Evolutionary conservation across 2,113 vertebrate genomes (phyloP), one percentile per base, ranked within the genome.

Genomic region (Rhabdornis inornatus): DNA sequence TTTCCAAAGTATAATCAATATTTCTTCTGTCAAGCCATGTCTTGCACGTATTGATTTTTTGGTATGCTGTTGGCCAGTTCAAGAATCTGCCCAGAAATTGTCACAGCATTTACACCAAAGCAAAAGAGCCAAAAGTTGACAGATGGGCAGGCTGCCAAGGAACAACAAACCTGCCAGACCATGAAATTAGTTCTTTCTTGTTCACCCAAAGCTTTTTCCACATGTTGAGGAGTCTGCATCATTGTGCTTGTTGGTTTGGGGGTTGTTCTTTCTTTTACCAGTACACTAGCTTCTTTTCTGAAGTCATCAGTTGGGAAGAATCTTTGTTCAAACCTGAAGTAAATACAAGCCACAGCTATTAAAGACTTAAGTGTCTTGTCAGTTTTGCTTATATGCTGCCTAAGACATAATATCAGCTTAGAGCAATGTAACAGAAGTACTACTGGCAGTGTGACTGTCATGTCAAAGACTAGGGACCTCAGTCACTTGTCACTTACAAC

Each of bases 171-270:
- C 69, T 94, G 93, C 95, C 55, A 47, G 59, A 97, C 94, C 96
- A 91, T 97, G 94, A 98, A 98, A 97, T 97, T 90, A 95, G 97
- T 96, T 90, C 94, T 59, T 96, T 90, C 96, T 97, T 94, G 57
- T 37, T 91, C 65, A 85, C 50, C 70, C 78, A 72, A 30, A 78
- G 25, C n/a, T 88, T 77, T 83, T 87, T 85, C 74, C 72, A 89
- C 50, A 88, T 3, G 4, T 60, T 89, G 76, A 95, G 49, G 85
- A 93, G 15, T 47, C 76, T 74, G 68, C 65, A 71, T 64, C 56
- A 47, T 45, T 35, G 28, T 44, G 33, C 47, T 75, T 80, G 42
- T 52, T 88, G 88, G 14, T 80, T 45, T 70, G 30, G 30, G 30
- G 11, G 21, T 42, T 66, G 31, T 53, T 86, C 55, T 66, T 81